Evolutionary conservation across 1,140 invertebrate genomes (phyloP).

Genomic region (Neelides sp.): DNA sequence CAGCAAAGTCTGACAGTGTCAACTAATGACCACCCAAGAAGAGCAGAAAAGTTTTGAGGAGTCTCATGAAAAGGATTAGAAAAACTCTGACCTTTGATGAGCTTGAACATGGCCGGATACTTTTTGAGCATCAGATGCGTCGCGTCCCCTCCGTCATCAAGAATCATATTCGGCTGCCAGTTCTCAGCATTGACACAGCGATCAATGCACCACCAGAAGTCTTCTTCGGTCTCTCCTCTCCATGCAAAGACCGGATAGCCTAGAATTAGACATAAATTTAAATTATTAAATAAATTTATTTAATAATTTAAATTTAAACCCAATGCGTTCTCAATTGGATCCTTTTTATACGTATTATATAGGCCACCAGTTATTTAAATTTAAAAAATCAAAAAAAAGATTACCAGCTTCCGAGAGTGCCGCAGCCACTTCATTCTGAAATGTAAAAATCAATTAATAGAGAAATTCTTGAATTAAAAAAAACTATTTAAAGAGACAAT

Average conservation of each 20-base stretch:
- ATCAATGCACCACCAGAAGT: constrained; percentile 99
- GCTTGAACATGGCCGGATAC: constrained; percentile 85
- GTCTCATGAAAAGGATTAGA: too few species aligned
- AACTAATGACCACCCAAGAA: too few species aligned
- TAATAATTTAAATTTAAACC: not conserved
- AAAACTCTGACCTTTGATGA: constrained; percentile 66
- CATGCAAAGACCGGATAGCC: constrained; percentile 83
- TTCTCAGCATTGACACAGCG: constrained; percentile 77
- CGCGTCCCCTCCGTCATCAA: constrained; percentile 87
- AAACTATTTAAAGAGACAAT: constrained; percentile 19
- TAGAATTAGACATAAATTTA: constrained; percentile 28
- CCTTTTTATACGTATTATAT: not conserved
- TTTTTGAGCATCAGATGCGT: constrained; percentile 95
- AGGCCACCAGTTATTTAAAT: not conserved
- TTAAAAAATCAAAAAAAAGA: constrained; percentile 5
- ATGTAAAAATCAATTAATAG: constrained; percentile 29
- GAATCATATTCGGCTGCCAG: constrained; percentile 98
- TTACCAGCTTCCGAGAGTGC: constrained; percentile 73
- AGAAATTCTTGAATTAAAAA: constrained; percentile 6
- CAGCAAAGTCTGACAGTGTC: too few species aligned
- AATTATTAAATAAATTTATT: not conserved
- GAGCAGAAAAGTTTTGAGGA: too few species aligned
- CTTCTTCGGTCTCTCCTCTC: constrained; percentile 90
- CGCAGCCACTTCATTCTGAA: constrained; percentile 89
- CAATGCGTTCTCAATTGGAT: not conserved